Evolutionary conservation across 2,888 invertebrate genomes (phyloP).

Genomic region (Drymonia ruficornis): DNA sequence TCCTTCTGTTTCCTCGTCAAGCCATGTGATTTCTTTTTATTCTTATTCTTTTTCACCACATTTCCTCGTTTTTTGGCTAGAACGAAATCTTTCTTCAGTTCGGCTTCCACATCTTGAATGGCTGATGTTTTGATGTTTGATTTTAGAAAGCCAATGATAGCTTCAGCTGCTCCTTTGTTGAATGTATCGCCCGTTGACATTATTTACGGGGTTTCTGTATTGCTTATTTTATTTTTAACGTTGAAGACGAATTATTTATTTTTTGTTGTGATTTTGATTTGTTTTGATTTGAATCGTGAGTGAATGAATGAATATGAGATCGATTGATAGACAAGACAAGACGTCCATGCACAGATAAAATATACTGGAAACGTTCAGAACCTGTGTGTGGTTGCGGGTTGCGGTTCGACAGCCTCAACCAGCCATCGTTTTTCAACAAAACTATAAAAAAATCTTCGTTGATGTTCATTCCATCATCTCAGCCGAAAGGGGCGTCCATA

Average conservation of each 20-base stretch:
- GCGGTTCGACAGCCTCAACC: too few relatives aligned
- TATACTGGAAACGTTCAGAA: too few relatives aligned
- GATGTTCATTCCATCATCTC: too few relatives aligned
- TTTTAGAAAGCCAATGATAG: slow-evolving; percentile 68
- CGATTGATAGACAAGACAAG: too few relatives aligned
- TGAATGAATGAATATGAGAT: too few relatives aligned
- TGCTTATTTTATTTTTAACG: slow-evolving; percentile 2
- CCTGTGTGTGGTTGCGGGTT: too few relatives aligned
- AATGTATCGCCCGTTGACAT: slow-evolving; percentile 50
- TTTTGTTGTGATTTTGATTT: background rate
- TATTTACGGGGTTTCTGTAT: slow-evolving; percentile 5
- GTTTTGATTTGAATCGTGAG: too few relatives aligned
- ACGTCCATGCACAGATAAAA: too few relatives aligned
- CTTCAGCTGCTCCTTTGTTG: slow-evolving; percentile 47
- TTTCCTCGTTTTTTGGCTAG: slow-evolving; percentile 71
- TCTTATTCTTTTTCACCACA: slow-evolving; percentile 64
- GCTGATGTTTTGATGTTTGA: slow-evolving; percentile 61
- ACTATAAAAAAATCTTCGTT: too few relatives aligned
- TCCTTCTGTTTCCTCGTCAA: slow-evolving; percentile 86
- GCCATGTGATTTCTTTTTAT: slow-evolving; percentile 73
- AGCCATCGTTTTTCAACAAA: too few relatives aligned
- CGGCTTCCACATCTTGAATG: slow-evolving; percentile 57
- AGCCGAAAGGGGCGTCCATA: too few relatives aligned
- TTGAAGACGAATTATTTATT: background rate
- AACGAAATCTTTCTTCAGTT: slow-evolving; percentile 71